Conservation (phyloP, 2,888 invertebrate genomes). For the Hololepta plana region DNA sequence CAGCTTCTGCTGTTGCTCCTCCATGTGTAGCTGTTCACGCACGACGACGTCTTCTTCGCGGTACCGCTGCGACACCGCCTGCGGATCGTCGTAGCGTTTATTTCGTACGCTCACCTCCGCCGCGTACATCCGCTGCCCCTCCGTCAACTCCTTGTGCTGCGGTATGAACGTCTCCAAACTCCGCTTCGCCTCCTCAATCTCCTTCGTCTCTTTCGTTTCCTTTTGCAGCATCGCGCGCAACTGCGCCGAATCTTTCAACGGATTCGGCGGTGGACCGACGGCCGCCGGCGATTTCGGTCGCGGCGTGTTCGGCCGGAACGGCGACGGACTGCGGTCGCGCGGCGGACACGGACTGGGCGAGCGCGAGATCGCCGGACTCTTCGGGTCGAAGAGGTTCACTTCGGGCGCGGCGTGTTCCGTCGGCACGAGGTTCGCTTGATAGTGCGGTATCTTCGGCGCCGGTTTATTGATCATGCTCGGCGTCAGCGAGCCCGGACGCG, state of each 20-base stretch:
- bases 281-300: constrained; percentile 50
- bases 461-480: constrained; percentile 58
- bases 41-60: constrained; percentile 22
- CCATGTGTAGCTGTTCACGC: constrained; percentile 3
- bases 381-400: constrained; percentile 40
- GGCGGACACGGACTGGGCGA: constrained; percentile 43
- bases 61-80: constrained; percentile 20
- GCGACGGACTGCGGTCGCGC: constrained; percentile 20
- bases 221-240: background rate
- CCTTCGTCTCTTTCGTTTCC: constrained; percentile 2
- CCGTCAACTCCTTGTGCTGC: constrained; percentile 17
- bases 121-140: constrained; percentile 8
- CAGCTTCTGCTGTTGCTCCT: constrained; percentile 1
- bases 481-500: constrained; percentile 39
- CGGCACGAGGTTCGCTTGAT: constrained; percentile 60
- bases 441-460: constrained; percentile 56
- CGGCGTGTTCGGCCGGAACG: constrained; percentile 17
- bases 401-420: constrained; percentile 42
- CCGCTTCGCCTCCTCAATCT: constrained; percentile 17
- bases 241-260: constrained; percentile 25
- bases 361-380: constrained; percentile 37
- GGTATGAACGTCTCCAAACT: constrained; percentile 19
- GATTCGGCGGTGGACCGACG: constrained; percentile 52
- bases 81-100: background rate
- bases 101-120: constrained; percentile 5